phyloP scores from a whole-genome alignment of 2,888 invertebrate species.

The Cremastobaeus sp. region DNA sequence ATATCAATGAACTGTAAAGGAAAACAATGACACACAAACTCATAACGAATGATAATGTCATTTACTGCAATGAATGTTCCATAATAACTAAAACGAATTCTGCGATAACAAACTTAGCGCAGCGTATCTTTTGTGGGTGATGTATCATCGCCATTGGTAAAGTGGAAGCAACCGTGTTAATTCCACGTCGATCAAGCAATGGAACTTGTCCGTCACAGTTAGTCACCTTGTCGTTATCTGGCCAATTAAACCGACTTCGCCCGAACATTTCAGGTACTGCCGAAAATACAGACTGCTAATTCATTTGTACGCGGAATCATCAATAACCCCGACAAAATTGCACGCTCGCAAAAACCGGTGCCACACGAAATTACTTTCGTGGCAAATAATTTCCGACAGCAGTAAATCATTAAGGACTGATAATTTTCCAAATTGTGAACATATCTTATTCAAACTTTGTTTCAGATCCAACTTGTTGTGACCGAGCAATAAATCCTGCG shows the following conservation, averaged over 20 bases:
- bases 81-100: neutral
- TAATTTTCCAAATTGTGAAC: conserved; percentile 57
- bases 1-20: too few relatives aligned
- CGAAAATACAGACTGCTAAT: conserved; percentile 48
- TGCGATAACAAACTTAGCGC: conserved; percentile 5
- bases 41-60: too few relatives aligned
- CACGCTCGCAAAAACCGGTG: conserved; percentile 2
- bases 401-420: conserved; percentile 55
- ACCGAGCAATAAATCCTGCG: conserved; percentile 74
- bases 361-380: conserved; percentile 32
- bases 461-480: conserved; percentile 63
- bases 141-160: conserved; percentile 70
- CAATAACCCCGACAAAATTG: conserved; percentile 43
- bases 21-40: too few relatives aligned
- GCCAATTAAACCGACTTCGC: conserved; percentile 56
- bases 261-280: conserved; percentile 39
- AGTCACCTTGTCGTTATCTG: conserved; percentile 60
- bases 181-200: conserved; percentile 65
- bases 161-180: conserved; percentile 73
- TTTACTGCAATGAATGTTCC: too few relatives aligned
- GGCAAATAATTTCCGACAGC: conserved; percentile 32
- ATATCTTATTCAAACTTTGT: conserved; percentile 61
- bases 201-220: conserved; percentile 57
- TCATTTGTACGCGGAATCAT: conserved; percentile 44
- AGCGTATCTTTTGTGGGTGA: conserved; percentile 68